Evolutionary conservation across 2,888 invertebrate species (phyloP), one percentile per base, ranked within the genome.

Genomic region (Myathropa florea): DNA sequence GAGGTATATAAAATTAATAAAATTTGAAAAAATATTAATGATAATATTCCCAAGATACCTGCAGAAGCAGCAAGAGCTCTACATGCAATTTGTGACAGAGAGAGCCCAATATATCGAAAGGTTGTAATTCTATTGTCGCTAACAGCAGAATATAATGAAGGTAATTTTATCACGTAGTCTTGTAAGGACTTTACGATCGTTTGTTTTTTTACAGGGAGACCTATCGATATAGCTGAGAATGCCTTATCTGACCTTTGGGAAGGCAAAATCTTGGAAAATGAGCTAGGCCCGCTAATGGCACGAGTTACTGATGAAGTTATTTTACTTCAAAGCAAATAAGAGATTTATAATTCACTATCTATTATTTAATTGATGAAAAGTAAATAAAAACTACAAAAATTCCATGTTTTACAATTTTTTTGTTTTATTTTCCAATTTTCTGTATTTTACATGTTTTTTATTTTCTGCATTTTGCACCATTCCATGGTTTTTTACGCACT

Each of bases 61-160:
- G 88, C 90, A 0, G 81, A 88, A 65, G 89, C 90, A 2, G 92
- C 92, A 1, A 93, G 92, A 89, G 94, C 94, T 3, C 93, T 95
- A 88, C 95, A 95, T 88, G 91, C 93, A 76, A 93, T 95, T 88
- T 95, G 95, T 88, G 95, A 95, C 89, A 93, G 93, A 30, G 86
- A 93, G 60, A 93, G 91, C 75, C 94, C 95, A 10, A 89, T 93
- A 23, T 91, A 92, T 0, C 83, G 89, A 23, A 90, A 92, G 77
- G 92, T 92, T 6, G 90, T 94, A 23, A 94, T 93, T 59, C 93
- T 93, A 88, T 89, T 94, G 14, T 93, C 93, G 0, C 84, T 92
- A 72, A 92, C 33, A 61, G 90, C 86, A 61, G 89, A 87, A 1
- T 14, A 83, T 79, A 59, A 33, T 14, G 21, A 23, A n/a, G 77